These are phyloP conservation scores for Chelmon rostratus DNA, from an alignment of 2,797 vertebrate genomes.

Conservation along the genomic window DNA sequence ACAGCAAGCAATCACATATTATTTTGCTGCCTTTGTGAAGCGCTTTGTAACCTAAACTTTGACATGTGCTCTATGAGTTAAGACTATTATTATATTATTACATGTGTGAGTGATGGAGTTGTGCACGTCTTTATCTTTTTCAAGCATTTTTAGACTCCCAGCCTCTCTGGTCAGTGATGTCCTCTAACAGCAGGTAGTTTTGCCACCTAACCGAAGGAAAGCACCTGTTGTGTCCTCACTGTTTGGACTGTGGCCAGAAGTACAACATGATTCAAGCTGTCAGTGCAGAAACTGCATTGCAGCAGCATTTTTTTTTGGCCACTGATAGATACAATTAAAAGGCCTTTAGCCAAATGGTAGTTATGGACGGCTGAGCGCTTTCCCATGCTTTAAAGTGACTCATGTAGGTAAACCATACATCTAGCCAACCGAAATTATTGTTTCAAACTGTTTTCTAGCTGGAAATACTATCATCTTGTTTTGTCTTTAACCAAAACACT, in stretches of 20 bases:
- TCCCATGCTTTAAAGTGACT: no score
- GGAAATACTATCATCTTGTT: background rate
- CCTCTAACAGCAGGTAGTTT: background rate
- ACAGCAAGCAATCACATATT: no score
- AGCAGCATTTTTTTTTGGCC: no score
- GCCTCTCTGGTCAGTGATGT: background rate
- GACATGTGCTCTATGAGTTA: no score
- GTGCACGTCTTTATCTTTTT: background rate
- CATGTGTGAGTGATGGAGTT: background rate
- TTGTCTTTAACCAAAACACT: background rate
- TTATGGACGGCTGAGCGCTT: no score
- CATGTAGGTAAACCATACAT: no score
- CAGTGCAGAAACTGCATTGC: background rate
- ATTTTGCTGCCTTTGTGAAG: no score
- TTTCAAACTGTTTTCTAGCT: constrained; percentile 7
- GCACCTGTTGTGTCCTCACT: background rate
- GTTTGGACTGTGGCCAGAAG: background rate
- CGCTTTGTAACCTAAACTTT: no score
- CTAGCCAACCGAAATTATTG: constrained; percentile 6
- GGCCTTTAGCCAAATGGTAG: no score
- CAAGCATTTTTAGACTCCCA: background rate
- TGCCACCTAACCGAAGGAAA: background rate
- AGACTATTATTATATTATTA: no score
- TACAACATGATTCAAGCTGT: no score
- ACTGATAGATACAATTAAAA: no score